Percentiles rank a stretch among this genome's conserved stretches.
These are phyloP conservation scores for Pteria penguin DNA, from an alignment of 2,888 invertebrate species.

Conservation along the genomic window DNA sequence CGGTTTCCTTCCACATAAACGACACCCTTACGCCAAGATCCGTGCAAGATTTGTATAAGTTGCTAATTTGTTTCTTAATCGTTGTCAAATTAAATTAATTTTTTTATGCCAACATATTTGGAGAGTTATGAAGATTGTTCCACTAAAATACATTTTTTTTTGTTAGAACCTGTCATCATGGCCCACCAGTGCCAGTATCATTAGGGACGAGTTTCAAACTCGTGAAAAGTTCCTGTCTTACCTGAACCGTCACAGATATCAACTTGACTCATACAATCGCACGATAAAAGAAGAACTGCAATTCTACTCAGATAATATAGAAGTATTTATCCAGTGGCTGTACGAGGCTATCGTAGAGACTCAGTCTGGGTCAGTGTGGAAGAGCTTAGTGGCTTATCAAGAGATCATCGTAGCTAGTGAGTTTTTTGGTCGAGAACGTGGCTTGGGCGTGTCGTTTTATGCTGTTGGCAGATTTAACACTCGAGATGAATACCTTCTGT, in stretches of 20 bases:
- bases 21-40: no score
- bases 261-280: conserved; percentile 51
- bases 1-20: no score
- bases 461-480: conserved; percentile 59
- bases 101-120: no score
- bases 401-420: conserved; percentile 66
- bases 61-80: no score
- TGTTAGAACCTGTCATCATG: no score
- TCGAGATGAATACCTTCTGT: conserved; percentile 62
- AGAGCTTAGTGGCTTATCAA: conserved; percentile 68
- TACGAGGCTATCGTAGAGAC: conserved; percentile 78
- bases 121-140: no score
- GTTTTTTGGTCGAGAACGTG: conserved; percentile 66
- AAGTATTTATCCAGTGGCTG: conserved; percentile 66
- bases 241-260: conserved; percentile 60
- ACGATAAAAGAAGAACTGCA: conserved; percentile 56
- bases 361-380: conserved; percentile 63
- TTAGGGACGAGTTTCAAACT: conserved; percentile 55
- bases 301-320: conserved; percentile 64
- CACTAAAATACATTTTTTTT: no score
- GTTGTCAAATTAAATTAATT: no score
- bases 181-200: conserved; percentile 55
- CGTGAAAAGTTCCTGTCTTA: conserved; percentile 62
- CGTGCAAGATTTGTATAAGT: no score
- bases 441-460: conserved; percentile 65